A percentile compares a stretch with the other conserved stretches of the same genome.
phyloP scores from a whole-genome alignment of 2,888 invertebrate genomes.

The Lymantria monacha region DNA sequence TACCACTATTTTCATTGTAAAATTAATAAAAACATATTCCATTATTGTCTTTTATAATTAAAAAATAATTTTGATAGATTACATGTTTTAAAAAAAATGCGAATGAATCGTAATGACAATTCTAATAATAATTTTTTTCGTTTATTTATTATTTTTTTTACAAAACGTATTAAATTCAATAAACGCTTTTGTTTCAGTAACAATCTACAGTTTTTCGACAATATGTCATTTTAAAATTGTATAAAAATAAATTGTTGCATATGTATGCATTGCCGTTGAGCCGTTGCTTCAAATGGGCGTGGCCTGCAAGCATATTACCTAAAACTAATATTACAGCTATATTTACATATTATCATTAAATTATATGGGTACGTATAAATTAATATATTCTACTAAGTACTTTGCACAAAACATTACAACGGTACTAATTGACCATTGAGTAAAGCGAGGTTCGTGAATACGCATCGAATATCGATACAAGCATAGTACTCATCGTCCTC shows the following conservation, averaged over 20 bases:
- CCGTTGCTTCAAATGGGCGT: constrained; percentile 33
- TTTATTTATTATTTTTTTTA: constrained; percentile 36
- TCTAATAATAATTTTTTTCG: constrained; percentile 23
- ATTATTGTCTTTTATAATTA: constrained; percentile 14
- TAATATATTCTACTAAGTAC: constrained; percentile 81
- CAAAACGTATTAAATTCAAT: constrained; percentile 46
- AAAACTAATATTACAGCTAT: constrained; percentile 56
- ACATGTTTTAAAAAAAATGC: too few species aligned
- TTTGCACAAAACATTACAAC: constrained; percentile 79
- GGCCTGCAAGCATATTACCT: constrained; percentile 36
- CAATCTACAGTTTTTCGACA: constrained; percentile 72
- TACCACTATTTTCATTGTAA: constrained; percentile 5
- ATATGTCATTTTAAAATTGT: constrained; percentile 74
- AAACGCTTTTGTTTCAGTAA: constrained; percentile 52
- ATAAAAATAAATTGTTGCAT: constrained; percentile 75
- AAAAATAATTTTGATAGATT: constrained; percentile 13
- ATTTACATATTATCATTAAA: constrained; percentile 72
- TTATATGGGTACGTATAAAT: constrained; percentile 74
- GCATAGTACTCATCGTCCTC: constrained; percentile 1
- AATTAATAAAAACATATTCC: constrained; percentile 3
- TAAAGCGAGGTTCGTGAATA: constrained; percentile 67
- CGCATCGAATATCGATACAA: not conserved
- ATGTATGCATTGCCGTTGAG: constrained; percentile 47
- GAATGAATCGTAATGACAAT: constrained; percentile 23
- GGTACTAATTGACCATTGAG: constrained; percentile 62